Percentiles rank a stretch among this genome's conserved stretches.
phyloP scores from a whole-genome alignment of 2,113 vertebrate genomes.

The Hyperopisus bebe region DNA sequence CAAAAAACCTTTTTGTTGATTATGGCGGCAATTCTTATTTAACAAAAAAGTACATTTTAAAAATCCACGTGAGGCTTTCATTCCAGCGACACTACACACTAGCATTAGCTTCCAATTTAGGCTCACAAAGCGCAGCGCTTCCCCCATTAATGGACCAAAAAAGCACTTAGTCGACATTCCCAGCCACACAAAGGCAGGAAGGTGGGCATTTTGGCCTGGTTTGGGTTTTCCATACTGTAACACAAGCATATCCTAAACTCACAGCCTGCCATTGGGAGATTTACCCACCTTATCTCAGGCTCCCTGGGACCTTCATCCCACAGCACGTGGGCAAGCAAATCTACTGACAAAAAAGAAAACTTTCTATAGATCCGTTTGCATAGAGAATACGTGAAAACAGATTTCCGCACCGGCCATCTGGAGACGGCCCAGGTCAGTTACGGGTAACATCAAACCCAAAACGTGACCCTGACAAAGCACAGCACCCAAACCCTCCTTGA shows the following conservation, averaged over 20 bases:
- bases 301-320: not conserved
- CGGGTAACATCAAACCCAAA: not conserved
- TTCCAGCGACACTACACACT: not conserved
- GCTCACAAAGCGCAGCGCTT: not conserved
- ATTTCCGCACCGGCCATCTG: not conserved
- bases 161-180: not conserved
- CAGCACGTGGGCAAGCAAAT: not conserved
- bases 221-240: not conserved
- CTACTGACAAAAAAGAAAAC: not conserved
- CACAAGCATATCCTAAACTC: not conserved
- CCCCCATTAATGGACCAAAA: not conserved
- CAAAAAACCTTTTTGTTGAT: conserved; percentile 1
- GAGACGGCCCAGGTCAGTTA: not conserved
- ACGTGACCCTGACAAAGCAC: not conserved
- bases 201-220: not conserved
- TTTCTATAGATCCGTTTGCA: not conserved
- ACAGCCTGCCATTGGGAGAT: not conserved
- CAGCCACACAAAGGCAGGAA: not conserved
- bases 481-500: not conserved
- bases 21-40: not conserved
- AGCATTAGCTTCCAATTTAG: not conserved
- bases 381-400: not conserved
- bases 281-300: not conserved
- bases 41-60: not conserved
- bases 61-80: not conserved